Evolutionary conservation across 2,797 vertebrate genomes (phyloP).

Genomic region (Enteromius paludinosus): DNA sequence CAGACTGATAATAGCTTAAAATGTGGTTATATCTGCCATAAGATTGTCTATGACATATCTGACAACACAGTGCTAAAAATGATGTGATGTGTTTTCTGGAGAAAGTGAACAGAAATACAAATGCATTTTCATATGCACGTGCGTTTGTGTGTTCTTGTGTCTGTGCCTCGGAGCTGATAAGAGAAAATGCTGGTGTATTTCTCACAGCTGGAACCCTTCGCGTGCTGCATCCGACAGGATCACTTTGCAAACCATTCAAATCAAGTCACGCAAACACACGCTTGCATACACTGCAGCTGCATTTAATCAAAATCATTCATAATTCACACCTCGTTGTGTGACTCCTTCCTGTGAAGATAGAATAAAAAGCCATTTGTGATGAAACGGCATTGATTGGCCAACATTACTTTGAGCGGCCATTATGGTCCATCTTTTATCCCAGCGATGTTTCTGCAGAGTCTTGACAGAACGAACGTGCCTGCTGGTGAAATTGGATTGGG

Average conservation of each 20-base stretch:
- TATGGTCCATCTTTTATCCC: conserved; percentile 35
- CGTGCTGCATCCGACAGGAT: conserved; percentile 26
- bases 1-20: conserved; percentile 2
- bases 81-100: not conserved
- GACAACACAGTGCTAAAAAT: not conserved
- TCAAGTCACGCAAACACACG: conserved; percentile 19
- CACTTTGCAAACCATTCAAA: conserved; percentile 35
- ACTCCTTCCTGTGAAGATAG: conserved; percentile 30
- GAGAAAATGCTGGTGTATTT: conserved; percentile 53
- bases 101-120: not conserved
- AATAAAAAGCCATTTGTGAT: conserved; percentile 47
- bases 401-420: conserved; percentile 47
- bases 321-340: conserved; percentile 28
- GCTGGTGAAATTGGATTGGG: conserved; percentile 26
- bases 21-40: not conserved
- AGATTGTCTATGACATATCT: not conserved
- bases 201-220: conserved; percentile 48
- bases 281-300: conserved; percentile 27
- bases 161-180: conserved; percentile 44
- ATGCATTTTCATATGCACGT: conserved; percentile 3
- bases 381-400: conserved; percentile 56
- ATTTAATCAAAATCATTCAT: conserved; percentile 55
- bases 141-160: not conserved
- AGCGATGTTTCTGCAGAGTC: conserved; percentile 32
- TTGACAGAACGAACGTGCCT: conserved; percentile 41